Base-by-base conservation (phyloP, 2,797 vertebrate species). In the Enteromius viviparus region DNA sequence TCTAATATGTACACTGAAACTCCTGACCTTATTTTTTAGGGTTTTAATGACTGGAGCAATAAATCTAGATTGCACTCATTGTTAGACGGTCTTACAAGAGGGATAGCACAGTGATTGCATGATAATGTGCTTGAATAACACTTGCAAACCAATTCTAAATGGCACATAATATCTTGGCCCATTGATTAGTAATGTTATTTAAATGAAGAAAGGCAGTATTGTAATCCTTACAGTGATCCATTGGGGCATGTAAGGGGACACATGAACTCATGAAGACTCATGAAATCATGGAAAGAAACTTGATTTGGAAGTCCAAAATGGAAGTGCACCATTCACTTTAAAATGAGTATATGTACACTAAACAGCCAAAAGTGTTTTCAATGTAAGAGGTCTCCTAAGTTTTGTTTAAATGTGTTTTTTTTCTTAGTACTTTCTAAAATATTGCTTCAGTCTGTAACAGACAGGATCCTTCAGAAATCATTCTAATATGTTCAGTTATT, bases 41-140 rank as follows among this genome's bases (percentile, higher is more conserved):
- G 21, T 37, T 15, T 7, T 79, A 79, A 79, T 66, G 51, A 23
- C 1, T 2, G 66, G 23, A 45, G 45, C 45, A 79, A 40, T 79
- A 79, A 47, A 37, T 17, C 40, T 45, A 55, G 72, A 76, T 76
- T 76, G 62, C 17, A 37, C 34, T 76, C 26, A 60, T 60, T 71
- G 53, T 80, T 55, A 70, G 78, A 29, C 66, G 34, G 51, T 68
- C 32, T 53, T 23, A 19, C 11, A 53, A 68, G 21, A 14, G 11
- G 19, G 15, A 11, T 2, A 58, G 29, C 37, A 49, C 53, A 40
- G 14, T 66, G 47, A 76, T 82, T 82, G 47, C 47, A 37, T 17
- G 75, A 77, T 77, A n/a, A 23, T 62, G 55, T 60, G 8, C 34
- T 51, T 76, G 21, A 51, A 51, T 60, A 4, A 17, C 19, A 47